These are phyloP conservation scores for Xenopus petersii DNA, from an alignment of 2,797 vertebrate species.

Conservation along the genomic window DNA sequence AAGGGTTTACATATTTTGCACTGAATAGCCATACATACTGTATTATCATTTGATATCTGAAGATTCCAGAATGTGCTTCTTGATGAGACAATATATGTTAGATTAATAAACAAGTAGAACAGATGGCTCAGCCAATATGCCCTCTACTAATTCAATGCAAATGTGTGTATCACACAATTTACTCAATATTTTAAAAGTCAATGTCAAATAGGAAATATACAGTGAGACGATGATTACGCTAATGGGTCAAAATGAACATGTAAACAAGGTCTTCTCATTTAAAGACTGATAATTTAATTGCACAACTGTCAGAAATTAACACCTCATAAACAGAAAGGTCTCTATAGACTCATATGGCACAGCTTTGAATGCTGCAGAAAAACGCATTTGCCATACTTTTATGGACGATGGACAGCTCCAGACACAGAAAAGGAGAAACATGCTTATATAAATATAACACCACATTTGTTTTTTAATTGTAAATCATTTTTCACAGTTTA, in stretches of 20 bases:
- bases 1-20: too few species aligned
- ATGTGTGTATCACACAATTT: neutral
- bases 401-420: too few species aligned
- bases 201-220: neutral
- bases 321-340: too few species aligned
- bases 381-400: too few species aligned
- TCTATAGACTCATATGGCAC: too few species aligned
- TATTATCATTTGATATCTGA: too few species aligned
- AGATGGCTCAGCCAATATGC: conserved; percentile 9
- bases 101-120: neutral
- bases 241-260: conserved; percentile 13
- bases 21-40: too few species aligned
- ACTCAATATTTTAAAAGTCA: conserved; percentile 10
- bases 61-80: neutral
- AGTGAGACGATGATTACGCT: neutral
- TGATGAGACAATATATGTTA: neutral
- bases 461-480: too few species aligned
- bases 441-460: too few species aligned
- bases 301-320: neutral
- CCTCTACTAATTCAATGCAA: conserved; percentile 11
- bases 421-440: too few species aligned
- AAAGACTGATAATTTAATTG: conserved; percentile 4
- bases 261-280: conserved; percentile 4
- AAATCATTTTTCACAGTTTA: too few species aligned
- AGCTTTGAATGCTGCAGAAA: too few species aligned